Evolutionary conservation across 2,888 invertebrate species (phyloP), one percentile per base, ranked within the genome.

Genomic region (Noctua janthina): DNA sequence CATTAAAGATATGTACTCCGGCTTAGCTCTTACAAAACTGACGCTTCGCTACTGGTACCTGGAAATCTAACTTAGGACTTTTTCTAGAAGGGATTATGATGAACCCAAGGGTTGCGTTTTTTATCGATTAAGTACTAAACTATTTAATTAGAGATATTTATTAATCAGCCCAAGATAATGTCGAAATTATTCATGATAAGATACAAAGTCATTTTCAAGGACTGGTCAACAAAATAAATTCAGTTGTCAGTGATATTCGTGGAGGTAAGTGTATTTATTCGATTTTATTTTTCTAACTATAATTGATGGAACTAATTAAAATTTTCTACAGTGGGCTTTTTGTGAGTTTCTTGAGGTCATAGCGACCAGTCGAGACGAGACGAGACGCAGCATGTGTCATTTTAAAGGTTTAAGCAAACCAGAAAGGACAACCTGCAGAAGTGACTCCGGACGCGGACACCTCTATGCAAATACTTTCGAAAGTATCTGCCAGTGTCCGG

Each of bases 151-250:
- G 4, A 68, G 72, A 74, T 69, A 76, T 76, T 71, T 68, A 84
- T 77, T 82, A 88, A 84, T 88, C 78, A 69, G 35, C 17, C 46
- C 35, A 67, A 72, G 88, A 89, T 89, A 84, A 84, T 43, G 69
- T 49, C 29, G 39, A 20, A 81, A 80, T 78, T 80, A 84, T 76
- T 82, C 23, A 46, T 66, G 89, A 89, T 89, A 86, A 87, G 83
- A 88, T 79, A 75, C 39, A 23, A 67, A 82, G 10, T 46, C 6
- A 56, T 67, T 69, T 74, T 67, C 81, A 78, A 87, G 83, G 82
- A 67, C 51, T 59, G n/a, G 56, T 74, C 66, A 81, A 68, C 69
- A 64, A 70, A 79, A 79, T 0, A 64, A 29, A 29, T 84, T 87
- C 62, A 87, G 84, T 89, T 81, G 54, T 82, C 39, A 23, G 80